A percentile compares a stretch with the other conserved stretches of the same genome.
Evolutionary conservation across 35 echinoderm and acorn worm genomes (phyloP).

Genomic region (Nesometra sesokonis): DNA sequence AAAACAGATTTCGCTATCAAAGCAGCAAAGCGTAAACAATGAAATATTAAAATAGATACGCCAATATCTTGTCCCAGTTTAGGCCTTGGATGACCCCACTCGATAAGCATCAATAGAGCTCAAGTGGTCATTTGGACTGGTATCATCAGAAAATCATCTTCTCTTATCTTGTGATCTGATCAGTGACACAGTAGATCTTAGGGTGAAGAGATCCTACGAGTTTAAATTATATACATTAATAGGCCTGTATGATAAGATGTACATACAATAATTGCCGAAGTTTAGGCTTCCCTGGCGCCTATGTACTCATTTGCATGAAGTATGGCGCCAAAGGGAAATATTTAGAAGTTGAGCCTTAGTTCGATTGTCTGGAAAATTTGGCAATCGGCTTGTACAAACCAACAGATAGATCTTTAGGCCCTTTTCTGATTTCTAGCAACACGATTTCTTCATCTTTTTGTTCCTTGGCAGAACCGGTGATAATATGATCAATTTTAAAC

Average conservation of each 20-base stretch:
- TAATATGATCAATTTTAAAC: too few species aligned
- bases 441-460: too few species aligned
- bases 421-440: too few species aligned
- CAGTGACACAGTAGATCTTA: neutral
- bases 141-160: neutral
- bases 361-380: neutral
- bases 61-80: neutral
- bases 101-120: neutral
- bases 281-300: neutral
- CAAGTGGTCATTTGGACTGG: neutral
- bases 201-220: neutral
- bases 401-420: neutral
- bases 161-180: neutral
- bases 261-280: neutral
- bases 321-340: neutral
- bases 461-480: too few species aligned
- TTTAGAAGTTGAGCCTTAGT: neutral
- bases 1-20: neutral
- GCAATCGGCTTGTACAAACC: neutral
- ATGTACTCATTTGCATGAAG: neutral
- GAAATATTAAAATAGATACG: neutral
- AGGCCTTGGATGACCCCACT: neutral
- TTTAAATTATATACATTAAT: neutral
- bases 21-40: neutral
- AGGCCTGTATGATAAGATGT: neutral